Percentiles rank a stretch among this genome's conserved stretches.
These are phyloP conservation scores for Heliconius eleuchia DNA, from an alignment of 1,140 invertebrate genomes.

Conservation along the genomic window DNA sequence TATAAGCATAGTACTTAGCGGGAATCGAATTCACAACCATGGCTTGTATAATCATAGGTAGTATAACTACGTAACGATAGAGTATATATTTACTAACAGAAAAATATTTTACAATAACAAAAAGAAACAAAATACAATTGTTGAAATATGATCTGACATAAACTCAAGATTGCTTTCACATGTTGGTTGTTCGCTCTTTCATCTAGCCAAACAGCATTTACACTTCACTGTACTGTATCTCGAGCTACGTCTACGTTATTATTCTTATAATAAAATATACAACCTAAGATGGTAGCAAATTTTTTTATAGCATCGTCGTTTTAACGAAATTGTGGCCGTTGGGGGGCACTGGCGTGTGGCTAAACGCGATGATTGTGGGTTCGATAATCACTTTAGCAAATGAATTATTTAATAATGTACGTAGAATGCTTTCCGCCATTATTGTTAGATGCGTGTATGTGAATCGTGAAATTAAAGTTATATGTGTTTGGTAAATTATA, in stretches of 20 bases:
- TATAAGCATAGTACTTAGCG: too few relatives aligned
- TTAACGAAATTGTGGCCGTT: too few relatives aligned
- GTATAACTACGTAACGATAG: background rate
- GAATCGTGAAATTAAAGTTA: too few relatives aligned
- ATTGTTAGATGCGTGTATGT: too few relatives aligned
- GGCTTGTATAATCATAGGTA: background rate
- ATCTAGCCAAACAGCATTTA: conserved; percentile 8
- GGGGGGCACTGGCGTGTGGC: too few relatives aligned
- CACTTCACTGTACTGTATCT: conserved; percentile 1
- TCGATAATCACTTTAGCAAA: too few relatives aligned
- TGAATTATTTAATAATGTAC: too few relatives aligned
- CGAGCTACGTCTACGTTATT: background rate
- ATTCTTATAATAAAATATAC: conserved; percentile 4
- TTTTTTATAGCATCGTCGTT: too few relatives aligned
- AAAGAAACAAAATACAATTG: background rate
- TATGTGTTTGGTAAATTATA: too few relatives aligned
- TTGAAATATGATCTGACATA: conserved; percentile 8
- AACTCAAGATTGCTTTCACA: conserved; percentile 1
- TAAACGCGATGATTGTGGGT: too few relatives aligned
- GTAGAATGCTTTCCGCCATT: too few relatives aligned
- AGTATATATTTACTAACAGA: background rate
- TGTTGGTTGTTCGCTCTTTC: conserved; percentile 6
- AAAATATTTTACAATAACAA: background rate
- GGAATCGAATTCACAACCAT: background rate
- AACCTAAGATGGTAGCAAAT: too few relatives aligned